Conservation (phyloP, 92 coral and sea anemone species). For the Chrysogorgia sp. region DNA sequence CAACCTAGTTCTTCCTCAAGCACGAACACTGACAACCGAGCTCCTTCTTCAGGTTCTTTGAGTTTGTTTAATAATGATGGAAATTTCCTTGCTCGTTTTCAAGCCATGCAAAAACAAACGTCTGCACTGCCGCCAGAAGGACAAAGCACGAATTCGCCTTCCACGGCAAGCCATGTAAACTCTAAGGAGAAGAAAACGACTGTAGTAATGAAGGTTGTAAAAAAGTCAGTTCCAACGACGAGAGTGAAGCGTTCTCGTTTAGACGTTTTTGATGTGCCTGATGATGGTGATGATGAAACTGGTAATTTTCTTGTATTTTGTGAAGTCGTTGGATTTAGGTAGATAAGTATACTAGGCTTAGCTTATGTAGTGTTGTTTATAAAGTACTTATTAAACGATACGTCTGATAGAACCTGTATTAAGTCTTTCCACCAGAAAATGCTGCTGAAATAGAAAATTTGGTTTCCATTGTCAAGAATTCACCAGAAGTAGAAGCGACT, state of each 20-base stretch:
- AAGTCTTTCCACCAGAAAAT: constrained; percentile 99
- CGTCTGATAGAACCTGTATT: constrained; percentile 96
- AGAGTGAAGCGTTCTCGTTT: constrained; percentile 69
- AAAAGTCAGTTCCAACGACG: constrained; percentile 43
- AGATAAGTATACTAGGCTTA: constrained; percentile 1
- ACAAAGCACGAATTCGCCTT: constrained; percentile 27
- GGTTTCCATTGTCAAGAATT: constrained; percentile 43
- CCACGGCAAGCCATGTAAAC: background rate
- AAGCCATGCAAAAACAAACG: constrained; percentile 87
- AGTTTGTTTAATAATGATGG: constrained; percentile 93
- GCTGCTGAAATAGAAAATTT: constrained; percentile 46
- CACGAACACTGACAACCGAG: constrained; percentile 12
- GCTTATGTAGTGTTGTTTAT: constrained; percentile 15
- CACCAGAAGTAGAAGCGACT: constrained; percentile 57
- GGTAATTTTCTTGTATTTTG: constrained; percentile 72
- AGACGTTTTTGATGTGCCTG: constrained; percentile 86
- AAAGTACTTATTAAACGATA: constrained; percentile 39
- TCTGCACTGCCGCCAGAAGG: background rate
- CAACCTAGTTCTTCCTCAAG: constrained; percentile 7
- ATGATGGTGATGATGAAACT: constrained; percentile 60
- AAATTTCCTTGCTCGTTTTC: constrained; percentile 93
- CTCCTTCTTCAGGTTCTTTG: constrained; percentile 25
- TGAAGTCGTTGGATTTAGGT: constrained; percentile 16
- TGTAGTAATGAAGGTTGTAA: constrained; percentile 82
- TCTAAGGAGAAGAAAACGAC: constrained; percentile 49